A percentile compares a stretch with the other conserved stretches of the same genome.
These are phyloP conservation scores for Stegophylla sp. DNA, from an alignment of 2,888 invertebrate species.

Conservation along the genomic window DNA sequence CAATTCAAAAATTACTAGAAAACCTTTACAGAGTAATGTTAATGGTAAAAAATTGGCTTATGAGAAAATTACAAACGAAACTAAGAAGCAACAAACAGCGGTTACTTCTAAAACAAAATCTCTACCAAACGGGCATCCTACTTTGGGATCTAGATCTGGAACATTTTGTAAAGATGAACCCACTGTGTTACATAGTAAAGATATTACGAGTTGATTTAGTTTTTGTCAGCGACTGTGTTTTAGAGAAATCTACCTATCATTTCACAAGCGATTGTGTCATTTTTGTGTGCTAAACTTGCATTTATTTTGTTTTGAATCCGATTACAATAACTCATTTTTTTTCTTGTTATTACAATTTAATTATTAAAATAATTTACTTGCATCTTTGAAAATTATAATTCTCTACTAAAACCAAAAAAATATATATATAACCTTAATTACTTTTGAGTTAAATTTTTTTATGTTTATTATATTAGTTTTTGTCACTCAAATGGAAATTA, in stretches of 20 bases:
- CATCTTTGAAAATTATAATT: neutral
- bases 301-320: neutral
- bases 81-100: constrained; percentile 28
- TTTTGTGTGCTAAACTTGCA: neutral
- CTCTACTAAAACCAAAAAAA: constrained; percentile 3
- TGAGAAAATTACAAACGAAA: constrained; percentile 17
- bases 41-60: neutral
- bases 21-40: constrained; percentile 36
- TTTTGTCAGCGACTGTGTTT: neutral
- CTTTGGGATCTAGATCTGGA: constrained; percentile 71
- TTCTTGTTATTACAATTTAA: neutral
- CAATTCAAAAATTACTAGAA: constrained; percentile 41
- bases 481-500: neutral
- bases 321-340: neutral
- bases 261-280: neutral
- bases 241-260: neutral
- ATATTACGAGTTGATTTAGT: constrained; percentile 37
- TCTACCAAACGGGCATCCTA: constrained; percentile 63
- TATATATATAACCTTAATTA: no score
- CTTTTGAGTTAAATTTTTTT: neutral
- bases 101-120: constrained; percentile 41
- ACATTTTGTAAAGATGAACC: constrained; percentile 80
- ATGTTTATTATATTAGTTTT: neutral
- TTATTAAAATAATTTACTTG: no score
- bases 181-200: constrained; percentile 68